A percentile compares a stretch with the other conserved stretches of the same genome.
Conservation (phyloP, 2,888 invertebrate species). For the Linnaemya vulpina region DNA sequence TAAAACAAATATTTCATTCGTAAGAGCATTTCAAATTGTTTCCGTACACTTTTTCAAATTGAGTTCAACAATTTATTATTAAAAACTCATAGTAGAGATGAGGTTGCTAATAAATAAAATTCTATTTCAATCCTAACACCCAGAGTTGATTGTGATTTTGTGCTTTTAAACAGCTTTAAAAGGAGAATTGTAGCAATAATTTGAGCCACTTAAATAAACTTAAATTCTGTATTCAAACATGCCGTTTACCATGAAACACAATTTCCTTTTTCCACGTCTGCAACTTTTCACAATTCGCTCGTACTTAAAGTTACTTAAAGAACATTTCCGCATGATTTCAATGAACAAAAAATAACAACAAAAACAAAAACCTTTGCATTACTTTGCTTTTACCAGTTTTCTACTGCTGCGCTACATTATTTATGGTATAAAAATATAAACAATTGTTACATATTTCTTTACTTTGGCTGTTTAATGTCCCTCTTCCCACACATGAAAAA, state of each 20-base stretch:
- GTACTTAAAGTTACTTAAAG: constrained; percentile 32
- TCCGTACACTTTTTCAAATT: constrained; percentile 16
- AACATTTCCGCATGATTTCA: constrained; percentile 76
- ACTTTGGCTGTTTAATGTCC: constrained; percentile 31
- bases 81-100: neutral
- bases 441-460: constrained; percentile 46
- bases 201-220: constrained; percentile 28
- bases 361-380: neutral
- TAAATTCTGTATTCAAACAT: neutral
- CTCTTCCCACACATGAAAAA: constrained; percentile 25
- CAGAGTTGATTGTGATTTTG: constrained; percentile 42
- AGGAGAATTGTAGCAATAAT: neutral
- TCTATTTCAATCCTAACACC: constrained; percentile 20
- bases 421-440: constrained; percentile 44
- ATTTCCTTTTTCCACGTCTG: constrained; percentile 34
- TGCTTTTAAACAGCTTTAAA: neutral
- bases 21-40: constrained; percentile 26
- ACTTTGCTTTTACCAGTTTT: constrained; percentile 30
- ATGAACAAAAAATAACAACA: constrained; percentile 59
- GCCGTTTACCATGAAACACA: constrained; percentile 36
- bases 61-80: constrained; percentile 12
- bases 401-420: constrained; percentile 36
- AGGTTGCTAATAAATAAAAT: neutral
- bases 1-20: constrained; percentile 3
- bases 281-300: constrained; percentile 40